Evolutionary conservation across 2,888 invertebrate genomes (phyloP), one percentile per base, ranked within the genome.

Genomic region (Agrochola litura): DNA sequence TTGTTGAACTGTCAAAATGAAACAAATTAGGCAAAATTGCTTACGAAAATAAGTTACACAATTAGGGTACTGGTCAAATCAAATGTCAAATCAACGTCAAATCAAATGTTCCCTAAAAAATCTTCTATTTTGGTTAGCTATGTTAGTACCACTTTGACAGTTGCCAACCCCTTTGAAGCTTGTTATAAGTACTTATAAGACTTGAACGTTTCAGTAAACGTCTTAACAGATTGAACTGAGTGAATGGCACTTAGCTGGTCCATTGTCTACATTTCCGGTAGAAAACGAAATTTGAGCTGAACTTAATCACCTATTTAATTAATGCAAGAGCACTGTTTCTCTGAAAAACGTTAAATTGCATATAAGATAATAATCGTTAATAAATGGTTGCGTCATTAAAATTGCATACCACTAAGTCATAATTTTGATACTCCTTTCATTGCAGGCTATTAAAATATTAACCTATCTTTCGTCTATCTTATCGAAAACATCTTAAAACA

Each of bases 381-480:
- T 73, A 46, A 56, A 56, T 58, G 16, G 12, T 71, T 65, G 68
- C 69, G 56, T 66, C 43, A 66, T 61, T 65, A 49, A 61, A 79
- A 81, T 66, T 66, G 52, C 52, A 64, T 30, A 46, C 30, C 1
- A 22, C 46, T n/a, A 30, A 30, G 25, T 69, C 19, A 67, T 69
- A 1, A 61, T 63, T 68, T 56, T 64, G 46, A 60, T 46, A 30
- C 14, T 12, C 12, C 22, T 61, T 71, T 82, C 58, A 52, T 81
- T 81, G 71, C 12, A 49, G 8, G 16, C 60, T 69, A 65, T 49
- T 79, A 41, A 49, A 65, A 64, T 78, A 46, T 10, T 22, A 83
- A 68, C 14, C 37, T 25, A 22, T 30, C 14, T 54, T n/a, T 54
- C 49, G 14, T 61, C 30, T 30, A 49, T 73, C 60, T 71, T 85